Base-by-base conservation (phyloP, 1,140 invertebrate species). In the Euwallacea similis region DNA sequence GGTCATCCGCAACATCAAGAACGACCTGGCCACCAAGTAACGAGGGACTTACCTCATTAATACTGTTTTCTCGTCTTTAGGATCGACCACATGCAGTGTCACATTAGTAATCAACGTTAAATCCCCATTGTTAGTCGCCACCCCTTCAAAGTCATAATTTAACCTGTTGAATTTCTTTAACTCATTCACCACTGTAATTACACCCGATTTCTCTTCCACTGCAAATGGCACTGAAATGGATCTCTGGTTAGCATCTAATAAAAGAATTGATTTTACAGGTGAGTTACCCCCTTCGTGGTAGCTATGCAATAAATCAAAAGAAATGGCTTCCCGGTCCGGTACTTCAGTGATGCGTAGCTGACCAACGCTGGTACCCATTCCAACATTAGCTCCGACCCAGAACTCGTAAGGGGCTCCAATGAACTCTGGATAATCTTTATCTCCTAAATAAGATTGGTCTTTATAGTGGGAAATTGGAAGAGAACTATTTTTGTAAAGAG, bases 321-420 rank as follows among this genome's bases (percentile, higher is more conserved):
- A 84, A 7, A 92, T 83, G 59, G 87, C 85, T 66, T 82, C 85
- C 71, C 86, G 87, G 71, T 91, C 88, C 55, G 89, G 85, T 2
- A 88, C 86, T 70, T 91, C 88, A 15, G 88, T 91, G 0, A 93
- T 86, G 66, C 89, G 83, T 47, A 94, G 90, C 82, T 94, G 92
- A 0, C 95, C 95, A 53, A 97, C 89, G 74, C 91, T 94, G 0
- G 93, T 94, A 7, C 92, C 93, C 58, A 93, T 83, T 0, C 88
- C 88, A 0, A 92, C 92, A 78, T 93, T 93, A 61, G 90, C 90
- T 0, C 91, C 91, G 13, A 97, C 91, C 89, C 91, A 93, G 81
- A 97, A 95, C 73, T 93, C 90, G 77, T 96, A 97, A 0, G 94
- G 93, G 0, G 93, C 88, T 41, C 94, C 93, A 33, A 93, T 83